Evolutionary conservation across 2,888 invertebrate genomes (phyloP).

Genomic region (Patella pellucida): DNA sequence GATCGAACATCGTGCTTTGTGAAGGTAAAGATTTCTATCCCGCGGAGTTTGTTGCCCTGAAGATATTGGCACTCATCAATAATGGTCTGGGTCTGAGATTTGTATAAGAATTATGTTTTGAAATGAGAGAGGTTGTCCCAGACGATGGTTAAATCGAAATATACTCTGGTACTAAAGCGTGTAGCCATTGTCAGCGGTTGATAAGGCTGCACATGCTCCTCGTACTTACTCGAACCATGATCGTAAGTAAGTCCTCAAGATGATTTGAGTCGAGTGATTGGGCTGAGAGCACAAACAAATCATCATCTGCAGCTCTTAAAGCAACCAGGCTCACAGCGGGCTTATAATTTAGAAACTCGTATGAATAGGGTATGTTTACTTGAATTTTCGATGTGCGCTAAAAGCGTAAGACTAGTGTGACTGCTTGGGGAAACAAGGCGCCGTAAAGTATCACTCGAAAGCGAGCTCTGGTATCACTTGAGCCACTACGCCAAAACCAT

Average conservation of each 20-base stretch:
- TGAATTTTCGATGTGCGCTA: neutral
- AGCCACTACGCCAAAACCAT: neutral
- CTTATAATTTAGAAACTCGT: neutral
- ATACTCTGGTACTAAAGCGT: too few species aligned
- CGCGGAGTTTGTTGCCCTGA: conserved; percentile 1
- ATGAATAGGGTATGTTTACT: neutral
- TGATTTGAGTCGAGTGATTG: too few species aligned
- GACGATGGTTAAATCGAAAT: too few species aligned
- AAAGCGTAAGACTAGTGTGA: neutral
- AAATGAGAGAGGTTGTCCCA: too few species aligned
- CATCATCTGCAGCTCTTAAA: conserved; percentile 1
- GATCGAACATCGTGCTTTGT: conserved; percentile 5
- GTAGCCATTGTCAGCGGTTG: too few species aligned
- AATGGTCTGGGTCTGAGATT: neutral
- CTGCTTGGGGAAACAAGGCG: neutral
- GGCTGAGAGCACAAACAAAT: neutral
- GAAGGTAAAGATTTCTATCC: neutral
- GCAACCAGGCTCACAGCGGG: neutral
- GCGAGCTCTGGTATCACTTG: neutral
- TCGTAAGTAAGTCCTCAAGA: too few species aligned
- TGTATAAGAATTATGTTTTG: neutral
- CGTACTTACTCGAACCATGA: too few species aligned
- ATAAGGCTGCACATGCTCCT: too few species aligned
- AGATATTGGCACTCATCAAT: conserved; percentile 9
- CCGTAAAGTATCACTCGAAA: neutral